Evolutionary conservation across 2,797 vertebrate species (phyloP), one percentile per base, ranked within the genome.

Genomic region (Enteromius treurensis): DNA sequence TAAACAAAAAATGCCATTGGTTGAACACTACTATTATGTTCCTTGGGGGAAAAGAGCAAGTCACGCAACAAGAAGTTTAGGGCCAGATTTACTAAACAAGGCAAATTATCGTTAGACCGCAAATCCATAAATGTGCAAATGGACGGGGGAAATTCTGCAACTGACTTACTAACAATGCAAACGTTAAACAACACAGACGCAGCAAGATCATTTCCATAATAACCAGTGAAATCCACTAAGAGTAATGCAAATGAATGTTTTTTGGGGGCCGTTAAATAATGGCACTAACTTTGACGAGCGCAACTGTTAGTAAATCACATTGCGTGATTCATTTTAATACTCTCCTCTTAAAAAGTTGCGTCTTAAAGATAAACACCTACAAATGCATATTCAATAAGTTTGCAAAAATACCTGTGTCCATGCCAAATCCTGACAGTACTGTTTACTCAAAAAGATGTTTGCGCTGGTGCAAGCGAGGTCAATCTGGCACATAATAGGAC

Each of bases 1-100:
- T 76, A 76, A 42, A 60, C 74, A 60, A 42, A 60, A 17, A 76
- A 76, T 55, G 34, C 21, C 2, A 76, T 10, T 58, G 73, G 51
- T 58, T 0, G 2, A 60, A 76, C 14, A 55, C 2, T 40, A 42
- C n/a, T 42, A 17, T 10, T 42, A 10, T 21, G 9, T 37, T n/a
- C 2, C 26, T 71, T 47, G 14, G 3, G 42, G 42, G 42, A 47
- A 17, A 14, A 71, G 9, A 14, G 23, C 23, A 29, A 10, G 15
- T 70, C 9, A 37, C 7, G 19, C 49, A 55, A 74, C 49, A 19
- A 14, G 47, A 64, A 1, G 26, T 64, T 32, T 62, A 55, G 21
- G 53, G 8, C 21, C 53, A 55, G 53, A 55, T n/a, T 55, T 10
- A n/a, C 21, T 55, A 10, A 55, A 55, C 53, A 9, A 19, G 51